These are phyloP conservation scores for Cochlearius cochlearius DNA, from an alignment of 2,113 vertebrate genomes.

Conservation along the genomic window DNA sequence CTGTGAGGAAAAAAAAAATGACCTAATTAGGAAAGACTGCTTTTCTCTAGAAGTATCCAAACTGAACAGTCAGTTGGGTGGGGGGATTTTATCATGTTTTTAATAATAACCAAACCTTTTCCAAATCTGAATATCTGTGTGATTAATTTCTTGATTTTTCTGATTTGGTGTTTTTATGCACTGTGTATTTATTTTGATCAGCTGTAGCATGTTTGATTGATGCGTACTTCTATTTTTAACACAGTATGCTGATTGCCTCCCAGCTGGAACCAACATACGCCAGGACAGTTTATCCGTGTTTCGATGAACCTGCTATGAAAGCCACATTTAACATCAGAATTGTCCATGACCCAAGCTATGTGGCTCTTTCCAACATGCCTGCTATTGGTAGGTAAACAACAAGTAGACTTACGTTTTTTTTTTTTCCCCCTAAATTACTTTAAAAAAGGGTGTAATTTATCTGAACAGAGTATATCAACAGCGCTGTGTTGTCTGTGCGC, in stretches of 20 bases:
- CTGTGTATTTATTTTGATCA: background rate
- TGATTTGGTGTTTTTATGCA: background rate
- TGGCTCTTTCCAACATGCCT: slow-evolving; percentile 83
- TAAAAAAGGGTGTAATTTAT: background rate
- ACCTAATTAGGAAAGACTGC: background rate
- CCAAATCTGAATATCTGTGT: background rate
- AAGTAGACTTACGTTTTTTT: fast-evolving
- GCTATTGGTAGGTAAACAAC: slow-evolving; percentile 70
- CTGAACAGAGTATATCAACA: background rate
- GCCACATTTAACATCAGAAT: slow-evolving; percentile 80
- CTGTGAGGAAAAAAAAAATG: background rate
- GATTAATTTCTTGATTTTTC: background rate
- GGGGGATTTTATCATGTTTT: background rate
- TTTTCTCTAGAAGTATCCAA: background rate
- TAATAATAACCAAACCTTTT: background rate
- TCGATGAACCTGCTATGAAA: slow-evolving; percentile 83
- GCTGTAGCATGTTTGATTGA: background rate
- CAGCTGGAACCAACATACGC: slow-evolving; percentile 77
- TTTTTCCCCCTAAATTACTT: background rate
- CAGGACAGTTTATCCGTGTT: slow-evolving; percentile 79
- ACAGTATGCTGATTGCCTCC: slow-evolving; percentile 74
- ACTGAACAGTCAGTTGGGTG: background rate
- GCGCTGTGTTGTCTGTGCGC: background rate
- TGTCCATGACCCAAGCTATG: slow-evolving; percentile 76
- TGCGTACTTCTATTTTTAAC: slow-evolving; percentile 24